Evolutionary conservation across 23 tunicate genomes (phyloP), one percentile per base, ranked within the genome.

Genomic region (Halocynthia roretzi): DNA sequence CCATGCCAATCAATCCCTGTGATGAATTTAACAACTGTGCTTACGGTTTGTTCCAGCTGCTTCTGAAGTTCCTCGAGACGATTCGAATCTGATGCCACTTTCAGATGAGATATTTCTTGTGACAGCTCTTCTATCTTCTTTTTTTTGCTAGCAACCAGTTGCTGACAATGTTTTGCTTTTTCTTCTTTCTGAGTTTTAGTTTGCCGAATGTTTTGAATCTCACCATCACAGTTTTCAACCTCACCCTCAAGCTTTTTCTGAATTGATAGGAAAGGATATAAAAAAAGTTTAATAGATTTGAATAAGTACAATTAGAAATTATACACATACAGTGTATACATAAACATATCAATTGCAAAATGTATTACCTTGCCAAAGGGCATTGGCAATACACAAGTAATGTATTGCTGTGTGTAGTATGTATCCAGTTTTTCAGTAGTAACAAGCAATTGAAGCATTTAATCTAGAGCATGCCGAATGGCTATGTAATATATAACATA

Each of bases 91-190:
- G 78, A 74, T 7, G 83, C 80, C 5, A 82, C 31, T 56, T 85
- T 84, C 52, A 86, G 53, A 4, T 83, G 51, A 5, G 64, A 40
- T 62, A 92, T 71, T 70, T 92, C 98, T 56, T 81, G 84, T 15
- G 19, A 65, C 17, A 84, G 83, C 67, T 75, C 61, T 10, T 74
- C 83, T 6, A 50, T 70, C 57, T 90, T 90, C 15, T 48, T 22
- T 5, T 71, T 85, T 20, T 75, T 68, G 7, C 77, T 87, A 49
- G 6, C 67, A 7, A 91, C 23, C 8, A 72, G 49, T 56, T 85
- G 55, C 54, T 77, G 49, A 56, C 72, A 72, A 44, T 81, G 87
- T 71, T 85, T 85, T 6, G 22, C 50, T 6, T 76, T 80, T 77
- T 73, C 84, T 44, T 62, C 78, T 10, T 77, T 53, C 53, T 91